A percentile compares a stretch with the other conserved stretches of the same genome.
Evolutionary conservation across 2,797 vertebrate genomes (phyloP).

Genomic region (Falco naumanni): DNA sequence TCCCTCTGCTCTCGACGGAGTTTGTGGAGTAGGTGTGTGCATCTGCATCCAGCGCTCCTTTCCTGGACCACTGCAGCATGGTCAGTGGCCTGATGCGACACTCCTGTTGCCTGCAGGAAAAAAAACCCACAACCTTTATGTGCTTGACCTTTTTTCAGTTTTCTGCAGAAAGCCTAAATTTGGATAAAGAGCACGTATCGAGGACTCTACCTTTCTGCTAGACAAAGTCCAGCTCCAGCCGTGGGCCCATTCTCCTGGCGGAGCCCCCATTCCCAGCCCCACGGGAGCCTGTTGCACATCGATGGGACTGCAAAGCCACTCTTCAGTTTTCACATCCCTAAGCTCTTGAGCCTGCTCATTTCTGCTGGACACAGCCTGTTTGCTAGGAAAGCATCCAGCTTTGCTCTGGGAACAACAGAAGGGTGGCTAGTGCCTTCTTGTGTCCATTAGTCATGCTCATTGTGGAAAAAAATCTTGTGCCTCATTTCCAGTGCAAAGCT

Average conservation of each 20-base stretch:
- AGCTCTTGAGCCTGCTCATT: background rate
- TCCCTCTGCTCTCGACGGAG: background rate
- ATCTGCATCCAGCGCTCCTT: fast-evolving
- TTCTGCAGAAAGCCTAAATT: background rate
- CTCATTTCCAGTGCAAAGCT: constrained; percentile 7
- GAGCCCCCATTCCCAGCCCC: background rate
- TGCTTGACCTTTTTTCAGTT: background rate
- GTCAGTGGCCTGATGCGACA: background rate
- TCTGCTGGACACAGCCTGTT: background rate
- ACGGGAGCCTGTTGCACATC: fast-evolving
- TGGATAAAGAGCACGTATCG: background rate
- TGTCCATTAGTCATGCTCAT: background rate
- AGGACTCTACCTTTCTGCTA: background rate
- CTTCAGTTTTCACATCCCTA: background rate
- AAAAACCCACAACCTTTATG: background rate
- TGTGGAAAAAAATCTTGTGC: background rate
- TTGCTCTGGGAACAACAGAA: background rate
- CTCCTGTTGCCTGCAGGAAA: background rate
- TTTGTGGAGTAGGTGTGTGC: background rate
- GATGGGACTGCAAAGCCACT: background rate
- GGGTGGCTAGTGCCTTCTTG: background rate
- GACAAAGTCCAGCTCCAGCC: background rate
- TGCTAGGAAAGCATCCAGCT: background rate
- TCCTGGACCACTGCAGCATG: background rate
- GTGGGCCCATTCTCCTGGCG: background rate